Conservation (phyloP, 2,113 vertebrate species). For the Podiceps cristatus region DNA sequence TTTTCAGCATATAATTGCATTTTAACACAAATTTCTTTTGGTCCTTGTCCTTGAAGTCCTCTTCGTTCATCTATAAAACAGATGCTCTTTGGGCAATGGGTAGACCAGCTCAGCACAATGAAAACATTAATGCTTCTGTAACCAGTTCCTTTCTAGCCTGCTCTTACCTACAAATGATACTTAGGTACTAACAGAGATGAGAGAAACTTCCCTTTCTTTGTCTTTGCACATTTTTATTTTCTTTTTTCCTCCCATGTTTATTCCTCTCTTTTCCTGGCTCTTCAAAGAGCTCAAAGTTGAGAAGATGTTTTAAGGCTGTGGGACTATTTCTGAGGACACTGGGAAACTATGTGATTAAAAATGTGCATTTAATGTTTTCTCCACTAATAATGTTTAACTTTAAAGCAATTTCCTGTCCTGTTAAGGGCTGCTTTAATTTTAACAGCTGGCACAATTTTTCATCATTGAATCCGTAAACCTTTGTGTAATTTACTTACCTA, state of each 20-base stretch:
- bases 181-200: neutral
- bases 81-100: neutral
- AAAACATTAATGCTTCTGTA: neutral
- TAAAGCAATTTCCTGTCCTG: slow-evolving; percentile 42
- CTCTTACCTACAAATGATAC: neutral
- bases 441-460: slow-evolving; percentile 45
- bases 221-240: neutral
- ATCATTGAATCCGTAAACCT: slow-evolving; percentile 18
- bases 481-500: slow-evolving; percentile 38
- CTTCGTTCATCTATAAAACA: neutral
- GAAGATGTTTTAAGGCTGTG: neutral
- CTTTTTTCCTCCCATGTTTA: neutral
- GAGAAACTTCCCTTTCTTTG: neutral
- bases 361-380: neutral
- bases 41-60: slow-evolving; percentile 31
- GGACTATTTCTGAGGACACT: neutral
- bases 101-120: neutral
- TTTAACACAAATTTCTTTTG: slow-evolving; percentile 6
- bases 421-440: slow-evolving; percentile 33
- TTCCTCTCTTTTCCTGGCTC: neutral
- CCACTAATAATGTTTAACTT: neutral
- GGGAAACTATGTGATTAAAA: slow-evolving; percentile 9
- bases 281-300: neutral
- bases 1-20: slow-evolving; percentile 35
- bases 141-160: neutral